These are phyloP conservation scores for Zonitis immaculata DNA, from an alignment of 2,888 invertebrate genomes.

Conservation along the genomic window DNA sequence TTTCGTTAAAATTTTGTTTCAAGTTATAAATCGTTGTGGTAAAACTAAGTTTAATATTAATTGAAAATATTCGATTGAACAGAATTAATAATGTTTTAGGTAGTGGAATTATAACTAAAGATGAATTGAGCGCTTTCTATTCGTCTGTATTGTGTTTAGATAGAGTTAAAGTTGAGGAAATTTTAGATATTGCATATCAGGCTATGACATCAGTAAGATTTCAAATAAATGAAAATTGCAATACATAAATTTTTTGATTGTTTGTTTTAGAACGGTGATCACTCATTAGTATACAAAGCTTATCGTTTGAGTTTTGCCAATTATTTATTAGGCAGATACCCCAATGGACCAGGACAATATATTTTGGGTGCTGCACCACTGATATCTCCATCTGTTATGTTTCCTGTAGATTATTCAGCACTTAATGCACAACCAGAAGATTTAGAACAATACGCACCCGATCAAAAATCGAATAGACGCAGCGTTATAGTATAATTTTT, in stretches of 20 bases:
- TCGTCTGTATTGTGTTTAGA: conserved; percentile 65
- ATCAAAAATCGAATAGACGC: conserved; percentile 64
- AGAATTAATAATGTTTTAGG: conserved; percentile 47
- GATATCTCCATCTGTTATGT: conserved; percentile 55
- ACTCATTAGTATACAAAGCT: conserved; percentile 62
- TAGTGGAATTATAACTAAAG: conserved; percentile 61
- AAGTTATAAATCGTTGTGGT: conserved; percentile 66
- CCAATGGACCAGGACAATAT: conserved; percentile 72
- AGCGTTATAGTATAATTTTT: conserved; percentile 60
- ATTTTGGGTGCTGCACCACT: conserved; percentile 61
- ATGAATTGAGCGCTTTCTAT: conserved; percentile 65
- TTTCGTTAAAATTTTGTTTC: conserved; percentile 66
- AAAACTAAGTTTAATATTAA: conserved; percentile 38
- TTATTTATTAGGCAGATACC: conserved; percentile 68
- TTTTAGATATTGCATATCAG: conserved; percentile 63
- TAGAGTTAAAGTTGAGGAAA: conserved; percentile 58
- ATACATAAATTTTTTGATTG: conserved; percentile 3
- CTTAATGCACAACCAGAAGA: conserved; percentile 66
- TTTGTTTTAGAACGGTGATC: conserved; percentile 60
- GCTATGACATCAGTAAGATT: conserved; percentile 68
- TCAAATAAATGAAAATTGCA: neutral
- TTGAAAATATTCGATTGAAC: conserved; percentile 14
- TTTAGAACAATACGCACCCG: conserved; percentile 64
- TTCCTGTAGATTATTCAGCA: conserved; percentile 73
- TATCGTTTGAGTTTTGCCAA: conserved; percentile 70